These are phyloP conservation scores for Caenorhabditis afra DNA, from an alignment of 2,888 invertebrate species.

Conservation along the genomic window DNA sequence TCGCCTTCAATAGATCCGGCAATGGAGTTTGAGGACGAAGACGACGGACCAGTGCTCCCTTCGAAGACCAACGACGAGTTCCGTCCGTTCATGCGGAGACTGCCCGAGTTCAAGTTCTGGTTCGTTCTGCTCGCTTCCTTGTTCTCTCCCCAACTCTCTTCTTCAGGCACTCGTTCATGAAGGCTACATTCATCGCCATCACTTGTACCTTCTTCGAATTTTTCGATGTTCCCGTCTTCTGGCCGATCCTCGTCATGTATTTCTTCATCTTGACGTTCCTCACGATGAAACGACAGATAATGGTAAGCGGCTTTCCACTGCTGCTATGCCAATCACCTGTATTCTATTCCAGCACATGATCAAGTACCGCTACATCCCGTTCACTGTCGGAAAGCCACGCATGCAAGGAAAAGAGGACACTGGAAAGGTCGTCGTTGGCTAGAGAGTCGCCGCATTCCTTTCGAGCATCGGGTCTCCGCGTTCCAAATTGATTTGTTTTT, in stretches of 20 bases:
- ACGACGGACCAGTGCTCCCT: constrained; percentile 89
- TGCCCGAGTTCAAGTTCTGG: constrained; percentile 97
- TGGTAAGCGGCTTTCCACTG: constrained; percentile 84
- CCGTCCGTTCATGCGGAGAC: constrained; percentile 93
- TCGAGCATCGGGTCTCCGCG: constrained; percentile 9
- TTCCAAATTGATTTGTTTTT: constrained; percentile 11
- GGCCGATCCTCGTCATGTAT: constrained; percentile 99
- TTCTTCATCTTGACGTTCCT: constrained; percentile 98
- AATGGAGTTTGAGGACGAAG: constrained; percentile 86
- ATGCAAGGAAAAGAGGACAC: constrained; percentile 85
- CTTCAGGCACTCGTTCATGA: constrained; percentile 89
- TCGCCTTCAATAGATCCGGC: constrained; percentile 99
- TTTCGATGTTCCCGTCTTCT: constrained; percentile 99
- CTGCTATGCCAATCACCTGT: not conserved
- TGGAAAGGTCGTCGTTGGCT: constrained; percentile 81
- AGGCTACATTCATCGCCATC: constrained; percentile 92
- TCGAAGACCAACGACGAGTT: constrained; percentile 97
- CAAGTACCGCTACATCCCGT: constrained; percentile 98
- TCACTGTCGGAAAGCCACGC: constrained; percentile 97
- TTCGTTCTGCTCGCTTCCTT: constrained; percentile 43
- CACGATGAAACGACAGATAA: constrained; percentile 99
- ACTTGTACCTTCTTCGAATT: constrained; percentile 94
- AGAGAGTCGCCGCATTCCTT: constrained; percentile 32
- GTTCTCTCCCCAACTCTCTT: not conserved
- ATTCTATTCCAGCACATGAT: constrained; percentile 96